phyloP scores from a whole-genome alignment of 2,888 invertebrate genomes.

The Enchytraeus crypticus region DNA sequence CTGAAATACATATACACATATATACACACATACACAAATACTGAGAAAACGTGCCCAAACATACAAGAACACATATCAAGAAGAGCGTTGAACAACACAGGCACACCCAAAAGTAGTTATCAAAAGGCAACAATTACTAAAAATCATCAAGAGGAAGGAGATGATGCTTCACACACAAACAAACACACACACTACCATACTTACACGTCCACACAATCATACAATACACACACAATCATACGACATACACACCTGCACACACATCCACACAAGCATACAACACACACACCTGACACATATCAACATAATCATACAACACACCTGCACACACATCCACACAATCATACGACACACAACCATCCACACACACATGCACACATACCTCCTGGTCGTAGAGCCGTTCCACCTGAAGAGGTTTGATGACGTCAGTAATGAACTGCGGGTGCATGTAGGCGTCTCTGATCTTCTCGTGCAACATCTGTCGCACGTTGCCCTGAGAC shows the following conservation, averaged over 20 bases:
- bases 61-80: conserved; percentile 98
- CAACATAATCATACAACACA: not conserved
- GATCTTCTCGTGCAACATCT: conserved; percentile 89
- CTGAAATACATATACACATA: too few species aligned
- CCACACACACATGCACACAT: too few species aligned
- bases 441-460: conserved; percentile 95
- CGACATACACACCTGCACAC: not conserved
- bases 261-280: not conserved
- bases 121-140: too few species aligned
- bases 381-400: conserved; percentile 96
- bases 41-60: conserved; percentile 54
- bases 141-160: too few species aligned
- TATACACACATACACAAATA: conserved; percentile 98
- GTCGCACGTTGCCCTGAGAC: conserved; percentile 81
- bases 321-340: not conserved
- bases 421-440: conserved; percentile 92
- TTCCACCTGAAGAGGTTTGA: conserved; percentile 94
- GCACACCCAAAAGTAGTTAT: too few species aligned
- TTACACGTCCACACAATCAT: too few species aligned
- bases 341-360: not conserved
- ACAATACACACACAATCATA: too few species aligned
- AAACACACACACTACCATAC: too few species aligned
- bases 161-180: too few species aligned
- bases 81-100: conserved; percentile 90
- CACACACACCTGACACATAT: not conserved